Percentiles rank a stretch among this genome's conserved stretches.
phyloP scores from a whole-genome alignment of 2,888 invertebrate genomes.

The Amiota communis region DNA sequence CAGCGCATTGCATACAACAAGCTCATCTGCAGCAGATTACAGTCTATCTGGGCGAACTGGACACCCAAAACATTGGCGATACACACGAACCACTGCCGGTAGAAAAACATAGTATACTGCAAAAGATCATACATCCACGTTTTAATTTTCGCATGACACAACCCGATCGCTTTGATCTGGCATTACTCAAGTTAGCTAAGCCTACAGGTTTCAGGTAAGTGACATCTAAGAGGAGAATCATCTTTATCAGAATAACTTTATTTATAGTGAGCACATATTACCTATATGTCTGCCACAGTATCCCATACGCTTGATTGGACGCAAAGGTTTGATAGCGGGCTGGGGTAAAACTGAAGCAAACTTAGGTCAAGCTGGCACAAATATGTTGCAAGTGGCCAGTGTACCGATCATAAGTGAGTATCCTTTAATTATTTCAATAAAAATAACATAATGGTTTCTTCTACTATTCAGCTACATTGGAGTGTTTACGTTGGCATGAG shows the following conservation, averaged over 20 bases:
- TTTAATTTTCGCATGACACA: slow-evolving; percentile 88
- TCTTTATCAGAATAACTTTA: background rate
- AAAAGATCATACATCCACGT: slow-evolving; percentile 85
- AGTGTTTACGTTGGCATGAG: slow-evolving; percentile 87
- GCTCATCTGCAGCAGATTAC: slow-evolving; percentile 82
- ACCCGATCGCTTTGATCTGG: slow-evolving; percentile 87
- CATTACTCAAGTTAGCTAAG: slow-evolving; percentile 81
- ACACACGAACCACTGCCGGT: slow-evolving; percentile 79
- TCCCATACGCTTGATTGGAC: slow-evolving; percentile 74
- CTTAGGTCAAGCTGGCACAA: slow-evolving; percentile 84
- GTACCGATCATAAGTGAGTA: slow-evolving; percentile 85
- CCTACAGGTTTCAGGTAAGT: slow-evolving; percentile 75
- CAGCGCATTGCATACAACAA: slow-evolving; percentile 87
- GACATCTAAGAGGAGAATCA: too few species aligned
- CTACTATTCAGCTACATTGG: slow-evolving; percentile 76
- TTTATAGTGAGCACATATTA: slow-evolving; percentile 77
- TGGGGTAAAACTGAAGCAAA: slow-evolving; percentile 88
- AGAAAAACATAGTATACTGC: slow-evolving; percentile 80
- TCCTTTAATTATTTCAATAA: background rate
- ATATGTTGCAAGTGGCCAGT: slow-evolving; percentile 84
- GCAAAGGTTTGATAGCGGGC: slow-evolving; percentile 82
- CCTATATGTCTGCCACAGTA: slow-evolving; percentile 85
- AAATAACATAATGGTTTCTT: too few species aligned
- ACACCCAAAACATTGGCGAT: slow-evolving; percentile 81
- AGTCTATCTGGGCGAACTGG: slow-evolving; percentile 86